Evolutionary conservation across 2,113 vertebrate genomes (phyloP).

Genomic region (Brachyhypopomus gauderio): DNA sequence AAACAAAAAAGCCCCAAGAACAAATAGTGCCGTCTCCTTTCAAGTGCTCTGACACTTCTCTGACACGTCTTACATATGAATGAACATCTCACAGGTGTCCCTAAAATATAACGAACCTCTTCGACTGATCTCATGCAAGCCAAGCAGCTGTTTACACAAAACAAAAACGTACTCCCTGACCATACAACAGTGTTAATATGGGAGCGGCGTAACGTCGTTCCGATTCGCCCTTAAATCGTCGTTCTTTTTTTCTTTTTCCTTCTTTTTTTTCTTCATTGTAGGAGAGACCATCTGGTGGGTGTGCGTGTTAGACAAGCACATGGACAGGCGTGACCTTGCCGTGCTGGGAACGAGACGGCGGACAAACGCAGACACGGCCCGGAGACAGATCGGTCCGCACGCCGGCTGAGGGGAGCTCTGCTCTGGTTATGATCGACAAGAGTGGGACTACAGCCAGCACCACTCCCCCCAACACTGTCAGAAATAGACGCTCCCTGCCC

Average conservation of each 20-base stretch:
- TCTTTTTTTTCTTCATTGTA: conserved; percentile 14
- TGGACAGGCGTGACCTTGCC: conserved; percentile 56
- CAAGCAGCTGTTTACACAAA: conserved; percentile 29
- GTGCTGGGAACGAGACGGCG: conserved; percentile 46
- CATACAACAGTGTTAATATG: conserved; percentile 46
- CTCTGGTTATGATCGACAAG: conserved; percentile 53
- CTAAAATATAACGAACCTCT: conserved; percentile 7
- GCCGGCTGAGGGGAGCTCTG: conserved; percentile 58
- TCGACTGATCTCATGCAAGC: neutral
- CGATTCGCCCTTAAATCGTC: conserved; percentile 13
- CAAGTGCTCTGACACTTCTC: neutral
- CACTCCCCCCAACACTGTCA: neutral
- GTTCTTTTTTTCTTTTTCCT: conserved; percentile 2
- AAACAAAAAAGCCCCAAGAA: neutral
- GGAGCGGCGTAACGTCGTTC: neutral
- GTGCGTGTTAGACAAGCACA: conserved; percentile 47
- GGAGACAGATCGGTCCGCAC: conserved; percentile 59
- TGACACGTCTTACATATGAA: conserved; percentile 30
- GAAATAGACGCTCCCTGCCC: conserved; percentile 19
- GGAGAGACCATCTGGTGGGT: conserved; percentile 49
- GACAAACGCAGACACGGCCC: conserved; percentile 40
- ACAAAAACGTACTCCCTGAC: conserved; percentile 5
- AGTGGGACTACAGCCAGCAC: conserved; percentile 7
- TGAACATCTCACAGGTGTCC: conserved; percentile 13
- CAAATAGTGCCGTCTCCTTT: conserved; percentile 24